Evolutionary conservation across 2,113 vertebrate genomes (phyloP), one percentile per base, ranked within the genome.

Genomic region (Mustela nigripes): DNA sequence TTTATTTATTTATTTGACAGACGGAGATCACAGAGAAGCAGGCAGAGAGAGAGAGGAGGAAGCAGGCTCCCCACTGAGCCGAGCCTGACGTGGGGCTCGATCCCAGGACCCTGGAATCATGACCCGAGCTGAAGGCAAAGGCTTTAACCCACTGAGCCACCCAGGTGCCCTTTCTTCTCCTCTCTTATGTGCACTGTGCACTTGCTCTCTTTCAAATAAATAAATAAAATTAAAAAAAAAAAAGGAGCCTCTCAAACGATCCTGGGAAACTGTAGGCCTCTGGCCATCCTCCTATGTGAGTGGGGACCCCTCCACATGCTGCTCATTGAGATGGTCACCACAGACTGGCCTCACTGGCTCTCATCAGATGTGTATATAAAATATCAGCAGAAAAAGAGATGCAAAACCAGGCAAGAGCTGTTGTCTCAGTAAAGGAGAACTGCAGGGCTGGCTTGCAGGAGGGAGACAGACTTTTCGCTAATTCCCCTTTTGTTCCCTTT

Each of bases 221-320:
- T 69, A 69, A n/a, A 19, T n/a, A 69, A 69, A 69, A 69, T n/a
- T 42, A 69, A 69, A 69, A 8, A 67, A n/a, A n/a, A 33, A n/a
- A 28, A 12, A 33, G 28, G 50, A 53, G 15, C 2, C 28, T 48
- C 65, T 33, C 2, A 39, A 58, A 31, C 60, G 18, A 39, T 82
- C n/a, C 50, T 28, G 48, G 48, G 45, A 67, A 67, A 9, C 91
- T 24, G 24, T 10, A 50, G 67, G 24, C 87, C 19, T 74, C 65
- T 53, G 15, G 53, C 26, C n/a, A 14, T 12, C 9, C 33, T 63
- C 65, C n/a, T 28, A 9, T 6, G 8, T 39, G 16, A 16, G 19
- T 45, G 56, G 11, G 60, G 31, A 11, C 21, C 0, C 48, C 71
- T 67, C 36, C 8, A 1, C 7, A 1, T 11, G 4, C 8, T 16